phyloP scores from a whole-genome alignment of 2,888 invertebrate genomes.

The Tenthredo amoena region DNA sequence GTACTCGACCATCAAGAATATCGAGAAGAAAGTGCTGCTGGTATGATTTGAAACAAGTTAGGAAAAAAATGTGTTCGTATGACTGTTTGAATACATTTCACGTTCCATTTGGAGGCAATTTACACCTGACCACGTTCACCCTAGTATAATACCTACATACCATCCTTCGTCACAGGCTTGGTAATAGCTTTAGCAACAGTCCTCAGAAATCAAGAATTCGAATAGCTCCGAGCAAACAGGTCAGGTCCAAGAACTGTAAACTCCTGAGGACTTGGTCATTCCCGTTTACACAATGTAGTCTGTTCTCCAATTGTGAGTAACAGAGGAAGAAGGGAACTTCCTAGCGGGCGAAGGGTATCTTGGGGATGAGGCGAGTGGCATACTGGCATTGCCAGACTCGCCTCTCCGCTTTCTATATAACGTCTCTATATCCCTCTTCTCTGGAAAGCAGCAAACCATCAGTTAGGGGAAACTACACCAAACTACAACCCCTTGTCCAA shows the following conservation, averaged over 20 bases:
- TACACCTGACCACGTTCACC: background rate
- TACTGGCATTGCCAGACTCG: constrained; percentile 37
- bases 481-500: constrained; percentile 45
- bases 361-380: constrained; percentile 10
- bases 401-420: constrained; percentile 12
- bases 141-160: background rate
- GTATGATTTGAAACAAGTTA: background rate
- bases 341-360: constrained; percentile 2
- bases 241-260: constrained; percentile 16
- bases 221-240: constrained; percentile 24
- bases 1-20: background rate
- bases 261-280: constrained; percentile 12
- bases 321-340: background rate
- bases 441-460: constrained; percentile 21
- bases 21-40: background rate
- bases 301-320: constrained; percentile 25
- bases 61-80: background rate
- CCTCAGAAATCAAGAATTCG: constrained; percentile 1
- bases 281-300: constrained; percentile 29
- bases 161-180: background rate
- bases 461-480: constrained; percentile 27
- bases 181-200: constrained; percentile 12
- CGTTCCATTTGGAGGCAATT: background rate
- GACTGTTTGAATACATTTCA: background rate
- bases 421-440: constrained; percentile 15